phyloP scores from a whole-genome alignment of 2,888 invertebrate species.

The Stenotaenia linearis region DNA sequence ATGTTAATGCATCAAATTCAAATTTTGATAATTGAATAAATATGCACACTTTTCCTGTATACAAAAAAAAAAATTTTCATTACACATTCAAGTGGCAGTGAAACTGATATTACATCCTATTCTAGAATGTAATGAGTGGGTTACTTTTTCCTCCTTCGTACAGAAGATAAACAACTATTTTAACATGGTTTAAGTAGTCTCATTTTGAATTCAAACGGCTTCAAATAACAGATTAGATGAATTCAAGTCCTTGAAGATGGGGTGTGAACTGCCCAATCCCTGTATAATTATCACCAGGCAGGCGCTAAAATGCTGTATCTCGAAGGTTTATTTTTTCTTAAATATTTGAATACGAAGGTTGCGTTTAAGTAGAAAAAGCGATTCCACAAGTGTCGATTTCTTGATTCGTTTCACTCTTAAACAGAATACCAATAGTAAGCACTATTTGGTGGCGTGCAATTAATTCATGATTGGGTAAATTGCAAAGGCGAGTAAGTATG shows the following conservation, averaged over 20 bases:
- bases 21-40: too few species aligned
- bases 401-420: too few species aligned
- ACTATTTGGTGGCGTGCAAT: neutral
- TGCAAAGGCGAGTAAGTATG: neutral
- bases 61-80: too few species aligned
- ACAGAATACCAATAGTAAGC: too few species aligned
- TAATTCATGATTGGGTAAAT: neutral
- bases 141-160: neutral
- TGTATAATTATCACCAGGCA: neutral
- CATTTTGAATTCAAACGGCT: neutral
- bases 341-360: neutral
- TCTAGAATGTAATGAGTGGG: neutral
- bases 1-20: too few species aligned
- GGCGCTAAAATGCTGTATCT: neutral
- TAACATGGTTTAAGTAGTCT: neutral
- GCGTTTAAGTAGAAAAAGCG: too few species aligned
- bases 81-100: too few species aligned
- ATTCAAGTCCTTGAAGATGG: neutral
- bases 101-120: too few species aligned
- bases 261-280: neutral
- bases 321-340: neutral
- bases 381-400: neutral
- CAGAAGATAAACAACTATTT: neutral
- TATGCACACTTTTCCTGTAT: too few species aligned
- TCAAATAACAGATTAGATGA: neutral